Base-by-base conservation (phyloP, 2,888 invertebrate genomes). In the Crossocerus cetratus region DNA sequence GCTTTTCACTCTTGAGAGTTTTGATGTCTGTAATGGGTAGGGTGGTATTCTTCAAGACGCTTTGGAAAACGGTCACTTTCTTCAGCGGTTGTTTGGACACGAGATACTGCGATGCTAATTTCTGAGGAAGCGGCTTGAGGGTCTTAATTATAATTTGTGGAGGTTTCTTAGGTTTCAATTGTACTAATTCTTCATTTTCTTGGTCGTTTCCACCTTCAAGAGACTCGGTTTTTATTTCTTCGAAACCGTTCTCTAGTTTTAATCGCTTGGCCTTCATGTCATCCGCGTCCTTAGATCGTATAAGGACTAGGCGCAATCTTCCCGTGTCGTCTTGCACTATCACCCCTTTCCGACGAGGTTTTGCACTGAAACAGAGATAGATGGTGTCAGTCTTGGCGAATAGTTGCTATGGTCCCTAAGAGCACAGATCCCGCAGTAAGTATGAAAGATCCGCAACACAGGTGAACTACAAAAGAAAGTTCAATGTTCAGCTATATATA, bases 291-390 rank as follows among this genome's bases (percentile, higher is more conserved):
- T 65, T 42, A 1, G 57, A 49, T 8, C 49, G 23, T 55, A 69
- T 57, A 2, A 65, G 32, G 57, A 56, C 55, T 59, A 76, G 67
- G 68, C 42, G 58, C 49, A 63, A 63, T 45, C 53, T 23, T 22
- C 62, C 56, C 58, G 54, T 70, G 60, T 16, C n/a, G 16, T 58
- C 54, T 69, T 58, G 59, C 14, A 44, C 59, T 65, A 59, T 64
- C 22, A 57, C 74, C 61, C 74, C 62, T 66, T 74, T 65, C 20
- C 57, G 67, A 60, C 55, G 70, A 72, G 56, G 59, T 23, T 74
- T 70, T 72, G 58, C 70, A 75, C 83, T 84, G 83, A 82, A 84
- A 84, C 80, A 84, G 76, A 76, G 74, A 83, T 77, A 77, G 66
- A 44, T 13, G 18, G 54, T 63, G 66, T 83, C 74, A 83, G 70